These are phyloP conservation scores for Mesitornis unicolor DNA, from an alignment of 2,113 vertebrate species.

Conservation along the genomic window DNA sequence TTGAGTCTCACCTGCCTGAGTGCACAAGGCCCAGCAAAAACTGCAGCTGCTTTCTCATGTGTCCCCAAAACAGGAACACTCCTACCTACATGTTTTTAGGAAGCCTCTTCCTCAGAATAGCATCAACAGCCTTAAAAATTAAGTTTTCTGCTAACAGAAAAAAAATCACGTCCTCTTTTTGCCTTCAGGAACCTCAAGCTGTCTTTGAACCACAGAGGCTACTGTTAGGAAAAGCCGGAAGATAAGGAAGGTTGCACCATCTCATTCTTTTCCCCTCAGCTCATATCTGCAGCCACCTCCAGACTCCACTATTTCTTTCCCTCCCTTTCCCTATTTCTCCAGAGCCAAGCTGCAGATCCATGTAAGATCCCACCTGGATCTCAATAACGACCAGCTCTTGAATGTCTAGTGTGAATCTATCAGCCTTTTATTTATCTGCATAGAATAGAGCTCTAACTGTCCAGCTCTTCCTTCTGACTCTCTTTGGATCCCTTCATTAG, in stretches of 20 bases:
- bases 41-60: not conserved
- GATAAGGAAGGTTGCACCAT: not conserved
- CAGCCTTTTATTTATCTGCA: not conserved
- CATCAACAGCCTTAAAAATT: not conserved
- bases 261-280: not conserved
- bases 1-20: not conserved
- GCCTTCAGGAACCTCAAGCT: not conserved
- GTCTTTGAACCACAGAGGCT: not conserved
- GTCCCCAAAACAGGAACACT: not conserved
- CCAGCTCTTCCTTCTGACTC: not conserved
- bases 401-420: not conserved
- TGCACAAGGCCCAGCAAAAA: not conserved
- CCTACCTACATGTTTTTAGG: not conserved
- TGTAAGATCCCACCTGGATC: not conserved
- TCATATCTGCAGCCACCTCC: not conserved
- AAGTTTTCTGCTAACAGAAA: not conserved
- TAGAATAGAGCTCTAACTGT: not conserved
- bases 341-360: not conserved
- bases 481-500: not conserved
- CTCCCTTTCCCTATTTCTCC: not conserved
- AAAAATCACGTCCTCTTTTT: not conserved
- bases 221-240: not conserved
- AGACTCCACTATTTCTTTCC: not conserved
- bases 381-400: not conserved
- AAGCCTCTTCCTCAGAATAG: not conserved